phyloP scores from a whole-genome alignment of 2,797 vertebrate genomes.

The Sphaeramia orbicularis region DNA sequence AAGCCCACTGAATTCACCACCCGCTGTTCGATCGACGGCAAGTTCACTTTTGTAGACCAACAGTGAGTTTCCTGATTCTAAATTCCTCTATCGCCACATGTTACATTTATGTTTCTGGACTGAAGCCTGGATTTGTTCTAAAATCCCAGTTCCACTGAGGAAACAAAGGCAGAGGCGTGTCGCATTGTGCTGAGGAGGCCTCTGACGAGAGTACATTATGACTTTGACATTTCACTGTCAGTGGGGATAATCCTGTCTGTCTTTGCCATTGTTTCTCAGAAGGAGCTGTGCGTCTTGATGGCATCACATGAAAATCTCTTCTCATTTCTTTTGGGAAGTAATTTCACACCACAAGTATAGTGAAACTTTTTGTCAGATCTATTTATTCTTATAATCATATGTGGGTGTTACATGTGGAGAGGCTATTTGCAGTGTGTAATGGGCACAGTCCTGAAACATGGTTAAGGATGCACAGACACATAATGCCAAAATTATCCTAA shows the following conservation, averaged over 20 bases:
- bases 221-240: conserved; percentile 20
- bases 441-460: background rate
- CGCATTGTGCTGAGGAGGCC: conserved; percentile 8
- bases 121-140: conserved; percentile 1
- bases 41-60: conserved; percentile 97
- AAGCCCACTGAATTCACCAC: conserved; percentile 93
- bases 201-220: conserved; percentile 1
- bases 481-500: background rate
- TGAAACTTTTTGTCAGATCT: conserved; percentile 32
- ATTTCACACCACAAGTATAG: conserved; percentile 63
- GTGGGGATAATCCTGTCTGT: conserved; percentile 66
- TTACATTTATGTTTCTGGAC: background rate
- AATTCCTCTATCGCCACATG: background rate
- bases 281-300: conserved; percentile 67
- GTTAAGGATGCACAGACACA: background rate
- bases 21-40: conserved; percentile 95
- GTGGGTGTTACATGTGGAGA: conserved; percentile 21
- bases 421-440: conserved; percentile 1
- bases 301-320: conserved; percentile 66
- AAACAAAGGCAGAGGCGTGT: conserved; percentile 39
- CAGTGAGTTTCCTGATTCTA: conserved; percentile 84
- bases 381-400: conserved; percentile 18
- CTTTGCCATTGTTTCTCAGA: conserved; percentile 75
- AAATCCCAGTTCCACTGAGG: conserved; percentile 42
- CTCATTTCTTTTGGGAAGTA: conserved; percentile 64